These are phyloP conservation scores for Cydia fagiglandana DNA, from an alignment of 1,140 invertebrate species.

Conservation along the genomic window DNA sequence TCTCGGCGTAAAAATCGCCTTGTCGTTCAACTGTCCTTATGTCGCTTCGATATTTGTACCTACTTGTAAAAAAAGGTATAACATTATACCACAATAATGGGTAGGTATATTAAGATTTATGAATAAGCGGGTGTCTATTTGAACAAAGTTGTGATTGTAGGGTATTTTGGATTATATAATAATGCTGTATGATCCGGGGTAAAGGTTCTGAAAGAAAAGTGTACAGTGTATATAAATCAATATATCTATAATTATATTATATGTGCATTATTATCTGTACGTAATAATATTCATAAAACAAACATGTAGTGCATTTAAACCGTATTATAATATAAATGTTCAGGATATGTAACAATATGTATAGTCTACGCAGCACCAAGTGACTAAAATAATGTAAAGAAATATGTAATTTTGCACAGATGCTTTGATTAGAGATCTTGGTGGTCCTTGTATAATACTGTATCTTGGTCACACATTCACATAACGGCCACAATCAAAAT, in stretches of 20 bases:
- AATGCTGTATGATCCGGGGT: neutral
- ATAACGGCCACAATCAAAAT: neutral
- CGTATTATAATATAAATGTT: neutral
- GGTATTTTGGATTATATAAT: neutral
- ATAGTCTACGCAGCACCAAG: neutral
- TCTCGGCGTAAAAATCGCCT: no score
- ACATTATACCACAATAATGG: neutral
- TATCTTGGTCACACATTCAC: neutral
- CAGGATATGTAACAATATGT: slow-evolving; percentile 4
- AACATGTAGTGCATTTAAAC: neutral
- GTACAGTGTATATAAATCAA: slow-evolving; percentile 14
- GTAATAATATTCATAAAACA: neutral
- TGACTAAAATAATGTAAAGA: neutral
- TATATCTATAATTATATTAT: neutral
- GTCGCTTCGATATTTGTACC: no score
- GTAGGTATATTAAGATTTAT: neutral
- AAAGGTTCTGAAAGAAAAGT: neutral
- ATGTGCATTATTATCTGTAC: slow-evolving; percentile 6
- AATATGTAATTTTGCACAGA: neutral
- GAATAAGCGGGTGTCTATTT: neutral
- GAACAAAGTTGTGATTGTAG: slow-evolving; percentile 10
- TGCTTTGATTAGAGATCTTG: neutral
- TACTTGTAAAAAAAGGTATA: no score
- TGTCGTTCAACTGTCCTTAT: no score
- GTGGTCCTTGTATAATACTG: neutral